Conservation (phyloP, 2,797 vertebrate species). For the Dendrocincla tyrannina region DNA sequence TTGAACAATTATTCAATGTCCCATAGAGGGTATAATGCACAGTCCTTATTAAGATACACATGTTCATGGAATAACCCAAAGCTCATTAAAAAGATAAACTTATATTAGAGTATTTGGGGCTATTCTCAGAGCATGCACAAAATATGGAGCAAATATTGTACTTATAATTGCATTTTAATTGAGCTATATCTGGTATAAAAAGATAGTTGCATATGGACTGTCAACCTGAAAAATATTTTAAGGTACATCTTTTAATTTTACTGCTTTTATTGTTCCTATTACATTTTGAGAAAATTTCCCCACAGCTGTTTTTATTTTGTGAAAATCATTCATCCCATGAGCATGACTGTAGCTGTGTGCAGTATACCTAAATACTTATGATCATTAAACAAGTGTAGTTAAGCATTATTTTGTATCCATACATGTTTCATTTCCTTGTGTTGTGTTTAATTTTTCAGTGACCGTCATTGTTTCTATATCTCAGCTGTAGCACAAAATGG, state of each 20-base stretch:
- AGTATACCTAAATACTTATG: constrained; percentile 72
- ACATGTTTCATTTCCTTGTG: constrained; percentile 52
- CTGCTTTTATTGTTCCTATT: constrained; percentile 75
- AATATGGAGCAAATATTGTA: constrained; percentile 57
- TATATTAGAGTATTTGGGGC: constrained; percentile 15
- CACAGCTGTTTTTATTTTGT: constrained; percentile 78
- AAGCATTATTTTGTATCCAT: constrained; percentile 67
- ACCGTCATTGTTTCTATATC: constrained; percentile 47
- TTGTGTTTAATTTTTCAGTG: constrained; percentile 67
- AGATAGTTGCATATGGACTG: constrained; percentile 53
- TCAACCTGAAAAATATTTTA: constrained; percentile 70
- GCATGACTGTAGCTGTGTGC: constrained; percentile 65
- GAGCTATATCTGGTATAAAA: constrained; percentile 54
- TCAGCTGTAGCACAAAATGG: constrained; percentile 27
- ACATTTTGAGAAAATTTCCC: constrained; percentile 72
- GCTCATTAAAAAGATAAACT: constrained; percentile 62
- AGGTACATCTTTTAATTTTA: constrained; percentile 77
- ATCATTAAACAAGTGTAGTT: constrained; percentile 79
- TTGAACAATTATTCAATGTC: constrained; percentile 34
- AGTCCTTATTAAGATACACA: constrained; percentile 40
- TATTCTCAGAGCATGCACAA: constrained; percentile 54
- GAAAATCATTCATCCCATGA: constrained; percentile 76
- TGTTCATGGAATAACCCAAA: constrained; percentile 33
- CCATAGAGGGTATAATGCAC: constrained; percentile 47
- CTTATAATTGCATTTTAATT: constrained; percentile 72